A percentile compares a stretch with the other conserved stretches of the same genome.
Conservation (phyloP, 1,140 invertebrate genomes). For the Zaprionus taronus region DNA sequence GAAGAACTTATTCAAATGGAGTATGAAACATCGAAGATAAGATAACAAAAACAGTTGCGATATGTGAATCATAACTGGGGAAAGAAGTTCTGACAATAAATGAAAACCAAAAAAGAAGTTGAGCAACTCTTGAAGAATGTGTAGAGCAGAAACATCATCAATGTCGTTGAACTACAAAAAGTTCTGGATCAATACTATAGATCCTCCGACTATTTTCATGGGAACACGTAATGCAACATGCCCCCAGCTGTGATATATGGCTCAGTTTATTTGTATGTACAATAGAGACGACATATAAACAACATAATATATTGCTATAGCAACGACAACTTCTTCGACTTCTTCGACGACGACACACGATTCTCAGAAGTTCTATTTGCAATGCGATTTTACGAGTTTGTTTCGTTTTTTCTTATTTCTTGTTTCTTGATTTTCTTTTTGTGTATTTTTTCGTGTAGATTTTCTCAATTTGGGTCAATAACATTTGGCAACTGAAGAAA, state of each 20-base stretch:
- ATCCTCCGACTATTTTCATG: neutral
- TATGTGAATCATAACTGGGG: neutral
- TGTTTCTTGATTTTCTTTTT: slow-evolving; percentile 10
- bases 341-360: slow-evolving; percentile 11
- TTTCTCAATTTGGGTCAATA: slow-evolving; percentile 73
- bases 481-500: slow-evolving; percentile 71
- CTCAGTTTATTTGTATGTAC: neutral
- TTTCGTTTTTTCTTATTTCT: slow-evolving; percentile 34
- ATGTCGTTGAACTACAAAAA: neutral
- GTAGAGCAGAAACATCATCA: neutral
- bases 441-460: neutral
- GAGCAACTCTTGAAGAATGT: slow-evolving; percentile 1
- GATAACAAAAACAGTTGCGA: neutral
- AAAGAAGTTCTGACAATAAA: too few species aligned
- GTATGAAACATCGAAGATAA: neutral
- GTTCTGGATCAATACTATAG: neutral
- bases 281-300: neutral
- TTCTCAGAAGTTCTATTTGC: slow-evolving; percentile 22
- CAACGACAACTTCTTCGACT: slow-evolving; percentile 11
- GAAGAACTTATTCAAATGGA: neutral
- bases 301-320: slow-evolving; percentile 1
- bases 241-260: neutral
- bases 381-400: slow-evolving; percentile 38
- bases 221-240: neutral
- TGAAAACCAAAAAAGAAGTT: neutral